Conservation (phyloP, 2,888 invertebrate species). For the Julus scanicus region DNA sequence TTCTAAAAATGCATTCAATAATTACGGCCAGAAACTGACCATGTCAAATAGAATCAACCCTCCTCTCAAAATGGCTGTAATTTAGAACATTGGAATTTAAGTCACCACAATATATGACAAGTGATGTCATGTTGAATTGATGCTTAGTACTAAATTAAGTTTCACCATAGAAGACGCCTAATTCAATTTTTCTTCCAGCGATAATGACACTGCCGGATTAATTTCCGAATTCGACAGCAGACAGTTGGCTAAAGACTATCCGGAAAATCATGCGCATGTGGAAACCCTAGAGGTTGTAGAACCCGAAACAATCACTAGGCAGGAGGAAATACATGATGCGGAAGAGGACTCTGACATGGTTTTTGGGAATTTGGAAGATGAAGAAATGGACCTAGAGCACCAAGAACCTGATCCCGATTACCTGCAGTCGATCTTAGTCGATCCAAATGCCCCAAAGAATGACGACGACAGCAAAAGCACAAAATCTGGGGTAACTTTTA, state of each 20-base stretch:
- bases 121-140: no score
- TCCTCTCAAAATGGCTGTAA: no score
- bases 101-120: no score
- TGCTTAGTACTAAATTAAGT: no score
- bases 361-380: not conserved
- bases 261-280: not conserved
- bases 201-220: not conserved
- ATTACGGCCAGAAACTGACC: no score
- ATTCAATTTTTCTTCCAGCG: not conserved
- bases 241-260: not conserved
- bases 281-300: not conserved
- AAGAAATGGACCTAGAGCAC: not conserved
- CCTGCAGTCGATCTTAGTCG: constrained; percentile 6
- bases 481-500: not conserved
- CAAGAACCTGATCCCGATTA: constrained; percentile 1
- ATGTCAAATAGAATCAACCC: no score
- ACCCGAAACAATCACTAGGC: not conserved
- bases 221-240: not conserved
- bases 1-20: no score
- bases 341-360: not conserved
- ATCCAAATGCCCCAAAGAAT: not conserved
- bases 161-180: not conserved
- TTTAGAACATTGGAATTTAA: no score
- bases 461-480: constrained; percentile 30
- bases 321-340: not conserved